Evolutionary conservation across 2,888 invertebrate species (phyloP).

Genomic region (Acronicta aceris): DNA sequence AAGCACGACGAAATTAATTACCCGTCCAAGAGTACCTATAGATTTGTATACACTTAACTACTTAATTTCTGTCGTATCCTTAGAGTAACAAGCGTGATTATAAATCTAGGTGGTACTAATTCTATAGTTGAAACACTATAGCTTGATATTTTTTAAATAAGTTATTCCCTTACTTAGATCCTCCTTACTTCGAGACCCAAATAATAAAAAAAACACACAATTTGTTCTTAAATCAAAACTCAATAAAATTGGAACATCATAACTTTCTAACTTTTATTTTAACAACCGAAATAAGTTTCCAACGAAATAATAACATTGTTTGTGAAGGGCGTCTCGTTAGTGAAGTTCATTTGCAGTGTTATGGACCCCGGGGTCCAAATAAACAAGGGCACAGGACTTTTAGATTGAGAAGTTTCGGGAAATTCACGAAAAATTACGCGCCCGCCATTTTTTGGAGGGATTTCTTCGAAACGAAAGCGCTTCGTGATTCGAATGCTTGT

Average conservation of each 20-base stretch:
- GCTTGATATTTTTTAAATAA: no score
- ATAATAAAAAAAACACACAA: not conserved
- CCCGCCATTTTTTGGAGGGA: not conserved
- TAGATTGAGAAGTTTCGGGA: slow-evolving; percentile 6
- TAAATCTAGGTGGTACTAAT: no score
- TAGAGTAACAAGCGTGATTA: no score
- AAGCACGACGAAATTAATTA: no score
- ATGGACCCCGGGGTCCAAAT: slow-evolving; percentile 10
- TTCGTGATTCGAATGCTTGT: slow-evolving; percentile 2
- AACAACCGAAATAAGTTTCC: slow-evolving; percentile 24
- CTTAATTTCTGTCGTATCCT: no score
- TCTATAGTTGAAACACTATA: no score
- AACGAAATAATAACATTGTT: slow-evolving; percentile 41
- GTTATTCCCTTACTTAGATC: no score
- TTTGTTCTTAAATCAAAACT: not conserved
- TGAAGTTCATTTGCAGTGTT: slow-evolving; percentile 19
- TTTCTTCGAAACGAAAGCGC: slow-evolving; percentile 3
- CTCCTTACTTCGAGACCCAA: no score
- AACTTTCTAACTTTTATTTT: slow-evolving; percentile 28
- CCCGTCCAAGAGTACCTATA: no score
- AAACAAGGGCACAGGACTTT: slow-evolving; percentile 23
- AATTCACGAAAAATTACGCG: not conserved
- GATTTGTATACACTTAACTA: no score
- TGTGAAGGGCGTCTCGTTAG: slow-evolving; percentile 20
- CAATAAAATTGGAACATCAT: not conserved